These are phyloP conservation scores for Aegotheles bennettii DNA, from an alignment of 2,113 vertebrate species.

Conservation along the genomic window DNA sequence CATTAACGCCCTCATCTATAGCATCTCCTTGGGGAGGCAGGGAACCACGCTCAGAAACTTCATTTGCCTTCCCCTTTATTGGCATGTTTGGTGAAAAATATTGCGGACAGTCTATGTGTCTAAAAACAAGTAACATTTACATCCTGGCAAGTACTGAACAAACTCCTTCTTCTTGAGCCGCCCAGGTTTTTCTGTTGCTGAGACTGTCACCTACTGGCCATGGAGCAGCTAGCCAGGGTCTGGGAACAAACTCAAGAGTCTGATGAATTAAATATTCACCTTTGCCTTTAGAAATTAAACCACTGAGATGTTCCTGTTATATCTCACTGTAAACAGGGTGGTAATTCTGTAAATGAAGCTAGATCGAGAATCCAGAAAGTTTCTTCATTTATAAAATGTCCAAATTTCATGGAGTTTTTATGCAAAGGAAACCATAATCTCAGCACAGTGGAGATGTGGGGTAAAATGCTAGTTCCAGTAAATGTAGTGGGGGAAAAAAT, in stretches of 20 bases:
- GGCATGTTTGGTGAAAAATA: background rate
- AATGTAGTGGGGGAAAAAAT: background rate
- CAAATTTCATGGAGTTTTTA: background rate
- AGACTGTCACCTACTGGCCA: constrained; percentile 54
- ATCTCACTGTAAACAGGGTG: background rate
- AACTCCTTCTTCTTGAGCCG: background rate
- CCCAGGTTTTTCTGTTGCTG: background rate
- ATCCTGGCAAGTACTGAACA: background rate
- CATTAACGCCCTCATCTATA: background rate
- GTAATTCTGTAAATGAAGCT: background rate
- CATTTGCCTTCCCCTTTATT: background rate
- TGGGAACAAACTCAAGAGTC: background rate
- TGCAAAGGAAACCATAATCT: background rate
- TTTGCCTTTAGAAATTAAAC: background rate
- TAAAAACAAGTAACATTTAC: background rate
- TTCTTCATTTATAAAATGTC: background rate
- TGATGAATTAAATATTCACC: background rate
- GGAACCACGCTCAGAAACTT: background rate
- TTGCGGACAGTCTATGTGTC: background rate
- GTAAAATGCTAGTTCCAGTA: background rate
- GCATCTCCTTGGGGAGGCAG: background rate
- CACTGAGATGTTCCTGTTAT: background rate
- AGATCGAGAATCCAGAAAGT: background rate
- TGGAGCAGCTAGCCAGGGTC: background rate
- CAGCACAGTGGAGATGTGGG: too few species aligned